Percentiles rank a stretch among this genome's conserved stretches.
Conservation (phyloP, 1,140 invertebrate genomes). For the Diorhabda elongata region DNA sequence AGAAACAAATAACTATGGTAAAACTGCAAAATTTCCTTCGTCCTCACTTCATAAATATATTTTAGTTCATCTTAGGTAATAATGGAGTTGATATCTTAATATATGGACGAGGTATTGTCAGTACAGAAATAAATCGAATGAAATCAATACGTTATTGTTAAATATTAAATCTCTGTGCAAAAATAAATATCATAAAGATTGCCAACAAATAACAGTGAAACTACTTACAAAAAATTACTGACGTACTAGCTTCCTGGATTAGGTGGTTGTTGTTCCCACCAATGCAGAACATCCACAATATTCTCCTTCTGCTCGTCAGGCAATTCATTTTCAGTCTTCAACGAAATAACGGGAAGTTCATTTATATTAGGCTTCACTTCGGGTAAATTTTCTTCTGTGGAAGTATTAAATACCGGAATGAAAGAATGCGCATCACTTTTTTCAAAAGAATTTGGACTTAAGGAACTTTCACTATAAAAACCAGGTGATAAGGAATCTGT, state of each 20-base stretch:
- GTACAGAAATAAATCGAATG: too few species aligned
- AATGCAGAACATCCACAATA: constrained; percentile 50
- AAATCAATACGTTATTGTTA: too few species aligned
- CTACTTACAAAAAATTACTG: too few species aligned
- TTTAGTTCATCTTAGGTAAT: too few species aligned
- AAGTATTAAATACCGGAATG: constrained; percentile 35
- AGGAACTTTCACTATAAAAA: constrained; percentile 43
- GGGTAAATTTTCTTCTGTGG: constrained; percentile 19
- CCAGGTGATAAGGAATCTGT: constrained; percentile 41
- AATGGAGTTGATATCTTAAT: too few species aligned
- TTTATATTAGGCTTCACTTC: constrained; percentile 31
- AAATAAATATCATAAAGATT: too few species aligned
- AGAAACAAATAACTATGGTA: too few species aligned
- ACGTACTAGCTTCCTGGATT: neutral
- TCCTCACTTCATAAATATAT: too few species aligned
- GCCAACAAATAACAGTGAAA: too few species aligned
- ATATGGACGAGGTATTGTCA: too few species aligned
- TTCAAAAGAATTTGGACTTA: constrained; percentile 32
- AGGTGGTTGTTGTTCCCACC: constrained; percentile 50
- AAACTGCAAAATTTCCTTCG: too few species aligned
- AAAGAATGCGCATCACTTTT: constrained; percentile 30
- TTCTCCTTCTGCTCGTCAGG: constrained; percentile 44
- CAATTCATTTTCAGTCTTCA: constrained; percentile 39
- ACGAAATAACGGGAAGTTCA: constrained; percentile 37
- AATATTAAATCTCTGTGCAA: too few species aligned